Evolutionary conservation across 2,797 vertebrate species (phyloP), one percentile per base, ranked within the genome.

Genomic region (Labroides dimidiatus): DNA sequence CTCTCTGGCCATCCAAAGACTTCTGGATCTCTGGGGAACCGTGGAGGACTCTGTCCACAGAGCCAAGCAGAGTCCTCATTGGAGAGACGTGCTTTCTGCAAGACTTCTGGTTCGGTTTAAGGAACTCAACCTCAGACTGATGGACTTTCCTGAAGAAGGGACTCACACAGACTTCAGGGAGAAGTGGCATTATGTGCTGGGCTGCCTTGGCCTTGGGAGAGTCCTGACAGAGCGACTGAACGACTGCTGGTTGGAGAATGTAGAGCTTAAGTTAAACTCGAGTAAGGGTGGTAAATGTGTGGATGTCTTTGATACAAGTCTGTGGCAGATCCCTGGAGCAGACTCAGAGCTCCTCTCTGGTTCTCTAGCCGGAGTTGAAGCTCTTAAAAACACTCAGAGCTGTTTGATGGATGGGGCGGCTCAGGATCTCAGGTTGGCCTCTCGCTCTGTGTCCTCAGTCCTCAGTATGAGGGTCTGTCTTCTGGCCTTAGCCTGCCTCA

Each of bases 391-490:
- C 27, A 81, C 91, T 2, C 91, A 93, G 78, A 77, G 63, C 43
- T 97, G 96, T 52, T 64, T 96, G 47, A 83, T 93, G 56, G 80
- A 82, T 20, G 74, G 71, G 1, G 92, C 92, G 0, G 90, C 66
- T 20, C 63, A 88, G 9, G 87, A 84, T n/a, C 91, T 97, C 17
- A 65, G 65, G 42, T 73, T 69, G 71, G 94, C 90, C 24, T 94
- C 92, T 3, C 93, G 89, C 17, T 91, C 94, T 2, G 74, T 93
- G 24, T 87, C 94, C 2, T 95, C 92, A 0, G 67, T 62, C 20
- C 71, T 93, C 20, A 96, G 94, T 58, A 88, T 97, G 39, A 95
- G 93, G 81, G 75, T 96, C 36, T 93, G 93, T 27, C 88, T 97
- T 53, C 23, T 95, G 64, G 71, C 77, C 13, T 75, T 95, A 0